Evolutionary conservation across 2,113 vertebrate genomes (phyloP), one percentile per base, ranked within the genome.

Genomic region (Apteryx mantelli): DNA sequence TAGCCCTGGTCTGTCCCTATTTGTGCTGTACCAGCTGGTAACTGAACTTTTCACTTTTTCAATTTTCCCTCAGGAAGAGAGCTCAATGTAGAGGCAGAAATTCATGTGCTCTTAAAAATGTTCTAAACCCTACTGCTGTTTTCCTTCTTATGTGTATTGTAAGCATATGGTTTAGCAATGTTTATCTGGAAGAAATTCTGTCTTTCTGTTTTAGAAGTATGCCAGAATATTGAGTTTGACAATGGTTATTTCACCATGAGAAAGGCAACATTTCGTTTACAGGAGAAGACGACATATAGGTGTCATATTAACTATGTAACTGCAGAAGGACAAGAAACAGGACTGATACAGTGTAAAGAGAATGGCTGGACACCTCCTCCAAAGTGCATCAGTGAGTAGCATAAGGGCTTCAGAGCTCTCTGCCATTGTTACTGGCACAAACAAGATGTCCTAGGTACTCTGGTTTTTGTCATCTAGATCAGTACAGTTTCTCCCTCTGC

Each of bases 371-470:
- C 68, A 50, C 64, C 74, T 20, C 24, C 69, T 86, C 98, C 98
- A 28, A 73, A 36, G 10, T 98, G 98, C 68, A 92, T 98, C 64
- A 96, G 98, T 98, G 94, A 98, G 98, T 97, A 94, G 25, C 32
- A 73, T 24, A 30, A 42, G 50, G 10, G 36, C 30, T 65, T 82
- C n/a, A 36, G 58, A 82, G 28, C 55, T 94, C 24, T 18, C 25
- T 71, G 1, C 28, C 38, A 4, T 26, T 82, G 73, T 44, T 53
- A 53, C 30, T 24, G 30, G 18, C 1, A 1, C 38, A 89, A 50
- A 22, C 32, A 2, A 5, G 34, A 44, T 53, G 22, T 36, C 38
- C 46, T 53, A 6, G 20, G 22, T 38, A 7, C 53, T 48, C 71
- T 60, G 52, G 17, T 32, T 83, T 92, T 58, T 88, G 60, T 63